Conservation (phyloP, 23 tunicate genomes). For the Ascidia mentula region DNA sequence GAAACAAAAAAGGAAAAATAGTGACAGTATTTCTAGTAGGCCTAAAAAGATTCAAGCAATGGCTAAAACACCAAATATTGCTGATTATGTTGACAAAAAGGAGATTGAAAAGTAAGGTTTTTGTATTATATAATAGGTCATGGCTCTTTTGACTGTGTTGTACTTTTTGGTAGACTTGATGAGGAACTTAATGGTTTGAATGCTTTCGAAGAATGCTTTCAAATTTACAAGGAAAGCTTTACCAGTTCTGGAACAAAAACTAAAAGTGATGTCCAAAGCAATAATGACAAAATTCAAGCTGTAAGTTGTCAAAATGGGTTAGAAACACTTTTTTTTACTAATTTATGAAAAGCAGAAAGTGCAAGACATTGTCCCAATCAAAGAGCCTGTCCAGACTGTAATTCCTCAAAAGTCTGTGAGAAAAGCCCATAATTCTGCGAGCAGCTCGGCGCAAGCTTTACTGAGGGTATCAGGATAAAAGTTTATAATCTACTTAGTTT, state of each 20-base stretch:
- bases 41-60: slow-evolving; percentile 16
- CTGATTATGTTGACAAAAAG: slow-evolving; percentile 39
- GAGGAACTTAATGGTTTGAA: slow-evolving; percentile 37
- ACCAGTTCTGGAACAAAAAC: neutral
- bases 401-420: slow-evolving; percentile 30
- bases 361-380: too few relatives aligned
- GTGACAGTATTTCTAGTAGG: neutral
- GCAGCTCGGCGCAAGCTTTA: slow-evolving; percentile 37
- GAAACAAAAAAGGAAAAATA: neutral
- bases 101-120: slow-evolving; percentile 45
- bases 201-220: slow-evolving; percentile 55
- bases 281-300: neutral
- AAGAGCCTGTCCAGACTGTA: neutral
- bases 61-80: slow-evolving; percentile 15
- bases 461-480: slow-evolving; percentile 12
- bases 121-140: neutral
- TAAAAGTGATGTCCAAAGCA: neutral
- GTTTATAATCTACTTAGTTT: neutral
- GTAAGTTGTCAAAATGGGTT: neutral
- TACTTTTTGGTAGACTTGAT: too few relatives aligned
- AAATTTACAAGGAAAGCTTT: slow-evolving; percentile 50
- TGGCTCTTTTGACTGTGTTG: too few relatives aligned
- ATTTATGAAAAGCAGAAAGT: too few relatives aligned
- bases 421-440: slow-evolving; percentile 60
- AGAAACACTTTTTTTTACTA: neutral